These are phyloP conservation scores for Zaprionus nigranus DNA, from an alignment of 1,140 invertebrate genomes.

Conservation along the genomic window DNA sequence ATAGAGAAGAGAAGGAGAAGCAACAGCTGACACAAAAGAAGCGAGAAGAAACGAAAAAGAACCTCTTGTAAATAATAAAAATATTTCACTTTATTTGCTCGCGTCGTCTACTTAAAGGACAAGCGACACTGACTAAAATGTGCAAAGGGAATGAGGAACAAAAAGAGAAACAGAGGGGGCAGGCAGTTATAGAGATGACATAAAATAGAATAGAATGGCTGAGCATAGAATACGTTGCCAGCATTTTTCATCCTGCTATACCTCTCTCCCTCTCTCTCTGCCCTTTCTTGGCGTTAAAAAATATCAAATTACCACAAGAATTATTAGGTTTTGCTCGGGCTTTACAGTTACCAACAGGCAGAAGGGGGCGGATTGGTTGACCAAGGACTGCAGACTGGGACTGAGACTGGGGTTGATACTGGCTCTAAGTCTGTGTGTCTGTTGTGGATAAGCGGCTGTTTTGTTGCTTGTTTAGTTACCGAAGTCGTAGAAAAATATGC, in stretches of 20 bases:
- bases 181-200: slow-evolving; percentile 16
- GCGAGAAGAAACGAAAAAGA: slow-evolving; percentile 4
- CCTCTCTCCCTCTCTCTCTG: background rate
- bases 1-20: slow-evolving; percentile 2
- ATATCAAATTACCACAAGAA: slow-evolving; percentile 61
- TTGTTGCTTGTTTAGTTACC: slow-evolving; percentile 31
- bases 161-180: no score
- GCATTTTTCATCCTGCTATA: slow-evolving; percentile 10
- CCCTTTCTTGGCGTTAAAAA: slow-evolving; percentile 24
- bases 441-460: slow-evolving; percentile 18
- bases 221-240: slow-evolving; percentile 2
- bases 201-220: slow-evolving; percentile 28
- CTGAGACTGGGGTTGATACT: no score
- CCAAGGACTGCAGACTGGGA: background rate
- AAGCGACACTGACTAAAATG: slow-evolving; percentile 5
- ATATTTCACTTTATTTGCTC: slow-evolving; percentile 61
- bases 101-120: slow-evolving; percentile 50
- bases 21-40: slow-evolving; percentile 30
- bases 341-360: background rate
- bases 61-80: slow-evolving; percentile 58
- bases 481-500: slow-evolving; percentile 39
- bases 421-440: background rate
- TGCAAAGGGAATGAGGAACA: background rate
- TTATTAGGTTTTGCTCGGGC: slow-evolving; percentile 39
- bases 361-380: background rate